Base-by-base conservation (phyloP, 2,888 invertebrate species). In the Leptinotarsa tumamoca region DNA sequence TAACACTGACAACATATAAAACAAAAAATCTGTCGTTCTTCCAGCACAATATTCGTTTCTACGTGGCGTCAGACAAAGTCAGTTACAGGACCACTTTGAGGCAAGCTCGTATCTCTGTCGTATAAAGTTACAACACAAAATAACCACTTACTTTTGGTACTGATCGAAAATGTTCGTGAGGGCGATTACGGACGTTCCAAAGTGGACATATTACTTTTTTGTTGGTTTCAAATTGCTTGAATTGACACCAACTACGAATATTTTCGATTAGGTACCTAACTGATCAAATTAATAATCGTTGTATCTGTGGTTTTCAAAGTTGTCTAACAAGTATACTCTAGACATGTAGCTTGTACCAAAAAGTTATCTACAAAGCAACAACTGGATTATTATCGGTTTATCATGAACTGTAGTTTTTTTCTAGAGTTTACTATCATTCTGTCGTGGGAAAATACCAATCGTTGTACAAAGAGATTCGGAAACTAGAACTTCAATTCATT, bases 51-150 rank as follows among this genome's bases (percentile, higher is more conserved):
- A 74, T 74, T 54, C 72, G 69, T 61, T 74, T 77, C 73, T 73
- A 92, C 93, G 63, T 63, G 63, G 63, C 63, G 14, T 63, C 89
- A 87, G 93, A 93, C 90, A 91, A 92, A 90, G 91, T 92, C 90
- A 92, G 91, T 90, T 92, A 92, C 91, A 92, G 92, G 91, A 93
- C 92, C 89, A 93, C 93, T 90, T 91, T 93, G 92, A 93, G 93
- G 93, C 93, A 93, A 94, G 93, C 92, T 84, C 84, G 82, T 85
- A 80, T 85, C 80, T 83, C 78, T 85, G 83, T 84, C 82, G 63
- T 82, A 43, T 83, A 80, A 76, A 73, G 72, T 43, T 63, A 43
- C 7, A 33, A 15, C 63, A 14, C 17, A 43, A 43, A 63, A 78
- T 76, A 56, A 77, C 71, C 75, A 79, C 76, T 43, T n/a, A 52